Conservation (phyloP, 23 tunicate genomes). For the Botrylloides violaceus region DNA sequence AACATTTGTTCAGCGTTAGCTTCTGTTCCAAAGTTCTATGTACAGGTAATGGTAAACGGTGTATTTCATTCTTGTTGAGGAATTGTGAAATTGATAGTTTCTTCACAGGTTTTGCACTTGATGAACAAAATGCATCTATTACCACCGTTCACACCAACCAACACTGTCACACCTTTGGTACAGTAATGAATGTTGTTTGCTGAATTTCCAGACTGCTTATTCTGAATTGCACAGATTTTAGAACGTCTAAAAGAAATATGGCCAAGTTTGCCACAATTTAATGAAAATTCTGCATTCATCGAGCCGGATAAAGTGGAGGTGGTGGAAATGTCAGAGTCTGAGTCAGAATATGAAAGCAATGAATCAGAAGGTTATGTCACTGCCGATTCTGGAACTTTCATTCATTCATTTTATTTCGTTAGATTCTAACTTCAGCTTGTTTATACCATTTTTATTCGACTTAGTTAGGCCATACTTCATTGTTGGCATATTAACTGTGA, state of each 20-base stretch:
- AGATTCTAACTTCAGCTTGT: too few relatives aligned
- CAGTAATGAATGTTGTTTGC: neutral
- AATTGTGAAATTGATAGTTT: neutral
- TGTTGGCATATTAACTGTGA: neutral
- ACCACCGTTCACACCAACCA: conserved; percentile 56
- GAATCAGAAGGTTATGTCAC: conserved; percentile 15
- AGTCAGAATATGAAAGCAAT: conserved; percentile 58
- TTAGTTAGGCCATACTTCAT: neutral
- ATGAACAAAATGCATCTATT: conserved; percentile 84
- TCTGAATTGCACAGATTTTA: neutral
- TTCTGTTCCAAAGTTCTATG: conserved; percentile 71
- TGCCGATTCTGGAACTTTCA: neutral
- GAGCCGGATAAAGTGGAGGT: conserved; percentile 11
- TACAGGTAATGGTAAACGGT: conserved; percentile 21
- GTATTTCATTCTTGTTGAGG: neutral
- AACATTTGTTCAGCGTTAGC: conserved; percentile 73
- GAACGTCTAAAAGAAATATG: neutral
- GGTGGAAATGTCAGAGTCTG: conserved; percentile 34
- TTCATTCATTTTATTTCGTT: neutral
- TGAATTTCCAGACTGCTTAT: neutral
- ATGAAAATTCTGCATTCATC: neutral
- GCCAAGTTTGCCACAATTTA: neutral
- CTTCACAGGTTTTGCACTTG: conserved; percentile 48
- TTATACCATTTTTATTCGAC: too few relatives aligned
- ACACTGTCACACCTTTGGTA: conserved; percentile 48